Base-by-base conservation (phyloP, 2,797 vertebrate genomes). In the Neosilurus hyrtlii region DNA sequence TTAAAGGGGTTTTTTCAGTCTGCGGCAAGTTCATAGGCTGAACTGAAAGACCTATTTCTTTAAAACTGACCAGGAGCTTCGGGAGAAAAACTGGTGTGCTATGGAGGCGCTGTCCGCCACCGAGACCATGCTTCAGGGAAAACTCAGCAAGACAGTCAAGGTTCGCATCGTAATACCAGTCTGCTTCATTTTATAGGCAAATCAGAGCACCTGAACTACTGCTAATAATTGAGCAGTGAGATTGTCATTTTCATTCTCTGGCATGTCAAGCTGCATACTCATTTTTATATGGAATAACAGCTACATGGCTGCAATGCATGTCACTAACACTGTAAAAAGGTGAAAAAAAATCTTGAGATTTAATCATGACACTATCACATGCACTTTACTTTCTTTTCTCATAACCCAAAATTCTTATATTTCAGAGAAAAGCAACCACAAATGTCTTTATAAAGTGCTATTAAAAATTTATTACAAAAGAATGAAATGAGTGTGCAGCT, bases 21-120 rank as follows among this genome's bases (percentile, higher is more conserved):
- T 94, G 92, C 89, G 94, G 90, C 92, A 86, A 94, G 78, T 79
- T 68, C 81, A 24, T 67, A 43, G 94, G 96, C 95, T 96, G 92
- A 96, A 97, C 96, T 98, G 96, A 98, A 94, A 92, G 95, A 96
- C 95, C 93, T 90, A 95, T 99, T 91, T 99, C 95, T 99, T 94
- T 97, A 96, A 97, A 98, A 98, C 97, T 94, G 95, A 99, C 97
- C 97, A 99, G 98, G 98, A 99, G 94, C 98, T 99, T 92, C 98
- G 98, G 96, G 94, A 99, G 97, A 99, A 98, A 99, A 99, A 99
- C 97, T 99, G 98, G 98, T 96, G 97, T 95, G 98, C 96, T 93
- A 99, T 99, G 98, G 98, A 99, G 95, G 97, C 98, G 95, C 96
- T 99, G 94, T 96, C 97, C 95, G 96, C 96, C 95, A 99, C 97